Conservation (phyloP, 2,113 vertebrate species). For the cattle (Bos taurus) region DNA sequence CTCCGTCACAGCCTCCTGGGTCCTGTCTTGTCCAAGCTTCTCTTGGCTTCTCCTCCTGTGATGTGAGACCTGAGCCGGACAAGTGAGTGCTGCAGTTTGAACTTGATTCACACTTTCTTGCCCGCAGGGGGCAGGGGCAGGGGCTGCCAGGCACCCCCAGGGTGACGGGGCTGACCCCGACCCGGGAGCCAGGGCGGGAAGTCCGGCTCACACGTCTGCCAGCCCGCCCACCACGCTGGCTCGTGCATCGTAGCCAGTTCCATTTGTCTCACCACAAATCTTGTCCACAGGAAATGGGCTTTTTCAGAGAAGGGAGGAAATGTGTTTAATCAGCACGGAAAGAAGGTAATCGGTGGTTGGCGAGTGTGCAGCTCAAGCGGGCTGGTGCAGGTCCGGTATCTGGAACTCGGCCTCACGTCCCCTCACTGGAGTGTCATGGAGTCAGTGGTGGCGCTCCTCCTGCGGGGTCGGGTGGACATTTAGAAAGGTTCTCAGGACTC, state of each 20-base stretch:
- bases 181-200: neutral
- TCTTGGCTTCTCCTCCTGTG: neutral
- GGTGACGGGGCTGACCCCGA: neutral
- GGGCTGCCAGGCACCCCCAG: neutral
- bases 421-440: neutral
- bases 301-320: neutral
- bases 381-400: accelerated
- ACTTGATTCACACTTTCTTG: neutral
- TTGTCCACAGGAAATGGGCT: neutral
- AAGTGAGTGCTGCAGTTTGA: neutral
- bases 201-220: neutral
- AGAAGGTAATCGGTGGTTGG: neutral
- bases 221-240: neutral
- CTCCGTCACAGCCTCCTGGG: neutral
- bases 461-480: neutral
- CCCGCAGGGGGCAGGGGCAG: neutral
- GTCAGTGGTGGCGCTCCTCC: neutral
- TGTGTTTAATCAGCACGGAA: neutral
- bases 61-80: neutral
- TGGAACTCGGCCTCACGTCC: neutral
- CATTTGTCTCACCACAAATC: neutral
- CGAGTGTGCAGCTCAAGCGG: neutral
- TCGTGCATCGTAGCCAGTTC: neutral
- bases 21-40: neutral
- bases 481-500: neutral